Evolutionary conservation across 2,888 invertebrate genomes (phyloP).

Genomic region (Spilosoma lubricipeda): DNA sequence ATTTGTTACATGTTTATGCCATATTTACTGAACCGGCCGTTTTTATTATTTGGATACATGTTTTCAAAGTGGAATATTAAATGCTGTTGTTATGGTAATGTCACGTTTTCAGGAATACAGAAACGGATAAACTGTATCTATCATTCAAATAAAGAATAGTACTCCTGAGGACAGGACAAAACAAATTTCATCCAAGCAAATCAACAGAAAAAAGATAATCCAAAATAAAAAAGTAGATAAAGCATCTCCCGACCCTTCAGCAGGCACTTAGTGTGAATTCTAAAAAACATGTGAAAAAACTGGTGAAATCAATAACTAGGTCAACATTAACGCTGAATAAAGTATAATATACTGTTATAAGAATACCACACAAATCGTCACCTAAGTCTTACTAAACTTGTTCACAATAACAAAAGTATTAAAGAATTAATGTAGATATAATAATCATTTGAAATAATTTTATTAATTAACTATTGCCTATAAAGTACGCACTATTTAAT

Average conservation of each 20-base stretch:
- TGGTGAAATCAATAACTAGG: conserved; percentile 20
- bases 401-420: not conserved
- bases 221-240: conserved; percentile 30
- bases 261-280: conserved; percentile 65
- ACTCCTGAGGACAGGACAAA: too few species aligned
- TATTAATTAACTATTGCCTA: not conserved
- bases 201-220: not conserved
- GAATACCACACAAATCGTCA: conserved; percentile 12
- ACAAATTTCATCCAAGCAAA: not conserved
- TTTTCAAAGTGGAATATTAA: too few species aligned
- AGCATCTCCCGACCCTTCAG: conserved; percentile 46
- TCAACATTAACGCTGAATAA: conserved; percentile 8
- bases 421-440: not conserved
- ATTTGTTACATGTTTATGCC: not conserved
- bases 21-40: not conserved
- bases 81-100: too few species aligned
- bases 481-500: not conserved
- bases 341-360: conserved; percentile 1
- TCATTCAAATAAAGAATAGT: too few species aligned
- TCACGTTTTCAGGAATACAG: too few species aligned
- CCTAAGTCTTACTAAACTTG: not conserved
- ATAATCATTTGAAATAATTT: not conserved
- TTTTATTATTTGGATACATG: not conserved
- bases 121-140: too few species aligned
- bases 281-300: conserved; percentile 30